Evolutionary conservation across 2,797 vertebrate genomes (phyloP).

Genomic region (Otus scops): DNA sequence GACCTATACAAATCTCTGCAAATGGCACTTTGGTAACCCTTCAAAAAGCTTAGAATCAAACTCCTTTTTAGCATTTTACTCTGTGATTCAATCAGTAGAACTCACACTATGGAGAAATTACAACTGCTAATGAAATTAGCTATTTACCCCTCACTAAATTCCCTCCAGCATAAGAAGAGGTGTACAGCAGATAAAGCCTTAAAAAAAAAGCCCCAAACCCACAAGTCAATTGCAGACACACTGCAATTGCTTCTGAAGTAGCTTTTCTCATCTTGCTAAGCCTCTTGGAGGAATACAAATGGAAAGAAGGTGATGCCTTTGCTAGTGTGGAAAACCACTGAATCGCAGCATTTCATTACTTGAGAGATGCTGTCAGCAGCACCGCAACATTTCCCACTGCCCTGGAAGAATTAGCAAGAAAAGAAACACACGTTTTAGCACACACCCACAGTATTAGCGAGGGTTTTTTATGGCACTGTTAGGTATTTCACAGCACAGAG

Average conservation of each 20-base stretch:
- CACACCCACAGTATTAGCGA: background rate
- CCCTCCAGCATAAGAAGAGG: background rate
- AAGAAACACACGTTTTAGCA: background rate
- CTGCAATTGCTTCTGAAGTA: background rate
- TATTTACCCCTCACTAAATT: background rate
- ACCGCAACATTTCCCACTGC: background rate
- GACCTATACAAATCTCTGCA: background rate
- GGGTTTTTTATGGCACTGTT: background rate
- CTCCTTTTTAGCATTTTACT: background rate
- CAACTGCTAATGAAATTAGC: background rate
- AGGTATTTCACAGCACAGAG: background rate
- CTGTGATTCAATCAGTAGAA: background rate
- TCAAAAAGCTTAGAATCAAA: background rate
- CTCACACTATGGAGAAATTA: background rate
- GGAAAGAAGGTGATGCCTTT: background rate
- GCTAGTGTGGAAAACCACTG: background rate
- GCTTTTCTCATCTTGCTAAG: constrained; percentile 10
- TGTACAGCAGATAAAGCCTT: background rate
- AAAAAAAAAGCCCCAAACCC: background rate
- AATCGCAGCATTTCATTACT: background rate
- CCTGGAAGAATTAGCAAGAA: background rate
- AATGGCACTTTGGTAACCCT: background rate
- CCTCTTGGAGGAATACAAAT: background rate
- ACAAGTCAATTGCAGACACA: background rate
- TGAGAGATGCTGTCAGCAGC: background rate